phyloP scores from a whole-genome alignment of 2,797 vertebrate species.

The Tokudaia muenninki region DNA sequence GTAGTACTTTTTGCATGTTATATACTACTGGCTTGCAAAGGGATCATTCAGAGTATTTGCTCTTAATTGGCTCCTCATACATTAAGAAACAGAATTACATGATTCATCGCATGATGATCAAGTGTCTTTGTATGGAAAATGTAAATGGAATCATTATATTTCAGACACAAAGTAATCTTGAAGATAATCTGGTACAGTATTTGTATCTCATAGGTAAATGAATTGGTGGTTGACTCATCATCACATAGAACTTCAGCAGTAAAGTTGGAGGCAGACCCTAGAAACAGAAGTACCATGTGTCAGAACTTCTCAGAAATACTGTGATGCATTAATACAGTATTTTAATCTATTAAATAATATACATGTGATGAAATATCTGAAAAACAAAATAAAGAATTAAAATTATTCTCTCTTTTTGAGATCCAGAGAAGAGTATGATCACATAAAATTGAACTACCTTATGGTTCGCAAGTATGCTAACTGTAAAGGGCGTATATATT shows the following conservation, averaged over 20 bases:
- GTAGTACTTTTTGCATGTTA: not conserved
- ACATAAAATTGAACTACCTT: not conserved
- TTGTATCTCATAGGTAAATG: not conserved
- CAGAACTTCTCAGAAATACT: not conserved
- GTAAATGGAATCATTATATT: not conserved
- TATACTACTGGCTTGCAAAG: not conserved
- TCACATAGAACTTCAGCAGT: not conserved
- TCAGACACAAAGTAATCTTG: not conserved
- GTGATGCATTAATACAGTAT: not conserved
- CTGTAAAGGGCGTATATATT: not conserved
- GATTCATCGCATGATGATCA: not conserved
- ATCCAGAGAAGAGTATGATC: not conserved
- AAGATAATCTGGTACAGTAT: not conserved
- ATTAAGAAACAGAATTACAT: not conserved
- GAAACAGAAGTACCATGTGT: not conserved
- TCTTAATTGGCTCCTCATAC: not conserved
- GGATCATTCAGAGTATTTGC: not conserved
- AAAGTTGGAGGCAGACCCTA: not conserved
- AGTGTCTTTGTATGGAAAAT: not conserved
- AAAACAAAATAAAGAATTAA: conserved; percentile 17
- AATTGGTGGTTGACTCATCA: not conserved
- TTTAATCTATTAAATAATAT: not conserved
- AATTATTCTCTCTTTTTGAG: not conserved
- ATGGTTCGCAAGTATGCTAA: not conserved
- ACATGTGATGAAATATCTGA: not conserved